phyloP scores from a whole-genome alignment of 2,888 invertebrate genomes.

The Vanessa cardui region DNA sequence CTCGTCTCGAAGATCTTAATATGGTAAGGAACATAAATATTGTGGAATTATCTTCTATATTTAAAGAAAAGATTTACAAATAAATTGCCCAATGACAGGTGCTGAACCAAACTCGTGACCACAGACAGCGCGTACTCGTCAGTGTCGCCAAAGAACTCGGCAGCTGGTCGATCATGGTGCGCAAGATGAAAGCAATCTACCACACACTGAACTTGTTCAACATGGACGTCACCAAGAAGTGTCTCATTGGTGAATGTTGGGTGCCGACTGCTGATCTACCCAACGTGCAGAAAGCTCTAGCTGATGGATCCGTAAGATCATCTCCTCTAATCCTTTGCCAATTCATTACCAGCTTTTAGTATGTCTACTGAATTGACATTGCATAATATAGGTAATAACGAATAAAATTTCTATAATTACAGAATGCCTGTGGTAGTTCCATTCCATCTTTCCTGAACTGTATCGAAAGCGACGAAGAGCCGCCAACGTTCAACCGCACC shows the following conservation, averaged over 20 bases:
- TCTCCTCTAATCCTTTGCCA: background rate
- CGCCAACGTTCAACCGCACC: slow-evolving; percentile 95
- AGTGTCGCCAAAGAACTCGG: slow-evolving; percentile 95
- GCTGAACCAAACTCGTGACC: slow-evolving; percentile 95
- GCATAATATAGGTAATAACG: too few species aligned
- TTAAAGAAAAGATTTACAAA: background rate
- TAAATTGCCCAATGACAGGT: slow-evolving; percentile 79
- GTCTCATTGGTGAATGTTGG: slow-evolving; percentile 93
- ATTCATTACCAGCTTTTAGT: too few species aligned
- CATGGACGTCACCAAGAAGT: slow-evolving; percentile 93
- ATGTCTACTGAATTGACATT: too few species aligned
- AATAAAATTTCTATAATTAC: slow-evolving; percentile 30
- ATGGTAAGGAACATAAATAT: slow-evolving; percentile 76
- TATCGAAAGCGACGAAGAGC: slow-evolving; percentile 89
- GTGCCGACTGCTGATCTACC: slow-evolving; percentile 88
- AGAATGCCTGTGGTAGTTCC: slow-evolving; percentile 90
- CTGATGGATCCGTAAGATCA: slow-evolving; percentile 88
- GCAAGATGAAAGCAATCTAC: slow-evolving; percentile 96
- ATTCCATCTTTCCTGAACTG: slow-evolving; percentile 97
- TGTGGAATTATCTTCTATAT: background rate
- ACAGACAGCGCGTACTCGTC: slow-evolving; percentile 92
- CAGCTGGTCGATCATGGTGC: slow-evolving; percentile 94
- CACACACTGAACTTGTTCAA: slow-evolving; percentile 94
- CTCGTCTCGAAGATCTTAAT: slow-evolving; percentile 93
- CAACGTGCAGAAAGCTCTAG: slow-evolving; percentile 89